Percentiles rank a stretch among this genome's conserved stretches.
Conservation (phyloP, 2,113 vertebrate species). For the Oxyura jamaicensis region DNA sequence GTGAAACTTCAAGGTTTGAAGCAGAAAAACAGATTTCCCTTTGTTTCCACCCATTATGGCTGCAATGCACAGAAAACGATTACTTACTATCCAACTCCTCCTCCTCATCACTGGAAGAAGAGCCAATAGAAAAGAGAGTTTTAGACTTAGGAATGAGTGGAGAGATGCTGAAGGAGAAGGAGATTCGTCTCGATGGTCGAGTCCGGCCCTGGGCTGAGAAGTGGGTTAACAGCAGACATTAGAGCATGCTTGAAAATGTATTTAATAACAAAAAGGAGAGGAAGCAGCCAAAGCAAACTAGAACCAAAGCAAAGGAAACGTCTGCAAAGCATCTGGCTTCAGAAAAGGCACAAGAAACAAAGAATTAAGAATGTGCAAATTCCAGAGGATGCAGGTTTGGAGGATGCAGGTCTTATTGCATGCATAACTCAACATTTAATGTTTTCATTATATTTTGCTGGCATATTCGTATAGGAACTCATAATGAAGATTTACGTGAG, state of each 20-base stretch:
- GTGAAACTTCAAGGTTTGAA: neutral
- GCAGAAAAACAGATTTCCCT: neutral
- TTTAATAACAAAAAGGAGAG: conserved; percentile 51
- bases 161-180: conserved; percentile 93
- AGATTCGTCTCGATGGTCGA: conserved; percentile 85
- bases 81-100: conserved; percentile 91
- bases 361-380: neutral
- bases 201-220: conserved; percentile 79
- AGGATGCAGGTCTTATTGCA: neutral
- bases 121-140: conserved; percentile 86
- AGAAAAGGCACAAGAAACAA: neutral
- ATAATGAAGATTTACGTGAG: neutral
- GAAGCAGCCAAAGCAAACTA: conserved; percentile 4
- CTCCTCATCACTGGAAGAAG: conserved; percentile 92
- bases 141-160: conserved; percentile 92
- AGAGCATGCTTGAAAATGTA: conserved; percentile 64
- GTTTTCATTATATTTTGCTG: neutral
- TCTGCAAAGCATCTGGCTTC: neutral
- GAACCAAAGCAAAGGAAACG: conserved; percentile 5
- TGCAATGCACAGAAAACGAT: conserved; percentile 6
- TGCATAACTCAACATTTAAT: accelerated
- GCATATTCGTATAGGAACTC: neutral
- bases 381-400: neutral
- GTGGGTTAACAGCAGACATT: conserved; percentile 78
- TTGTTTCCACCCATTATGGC: neutral